Evolutionary conservation across 2,888 invertebrate species (phyloP), one percentile per base, ranked within the genome.

Genomic region (Mesorhabditis spiculigera): DNA sequence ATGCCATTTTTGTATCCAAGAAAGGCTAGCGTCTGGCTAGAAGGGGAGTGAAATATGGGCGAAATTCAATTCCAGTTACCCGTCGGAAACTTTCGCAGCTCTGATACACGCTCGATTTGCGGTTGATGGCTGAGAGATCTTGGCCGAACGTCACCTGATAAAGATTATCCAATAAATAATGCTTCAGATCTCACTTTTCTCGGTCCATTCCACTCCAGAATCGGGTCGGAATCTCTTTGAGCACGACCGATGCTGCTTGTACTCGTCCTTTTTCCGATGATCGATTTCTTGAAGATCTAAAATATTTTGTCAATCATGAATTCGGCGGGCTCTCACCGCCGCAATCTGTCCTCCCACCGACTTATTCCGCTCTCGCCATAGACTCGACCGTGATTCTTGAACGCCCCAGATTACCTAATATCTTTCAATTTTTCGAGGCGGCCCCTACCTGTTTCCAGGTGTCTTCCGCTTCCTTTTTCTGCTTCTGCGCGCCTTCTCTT

Each of bases 1-100:
- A 84, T 94, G 93, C 71, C 96, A 90, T 50, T 50, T 50, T 50
- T 50, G 8, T 10, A 50, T n/a, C 10, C 8, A 13, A 1, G 58
- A 50, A 13, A 50, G 58, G n/a, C 58, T 10, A n/a, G 58, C 0
- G n/a, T 50, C 58, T n/a, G 58, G 58, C 58, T 50, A 28, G 58
- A 50, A 50, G 2, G 1, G 8, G 8, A 13, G 58, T 50, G 58
- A 3, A 50, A n/a, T n/a, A n/a, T n/a, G n/a, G n/a, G n/a, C n/a
- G n/a, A n/a, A n/a, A n/a, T n/a, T 50, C 8, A 50, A 3, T 50
- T 13, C 58, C 2, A 50, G 10, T 50, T n/a, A 50, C 58, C n/a
- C 58, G 58, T n/a, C 58, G 58, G n/a, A 50, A 50, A 3, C 58
- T 50, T 3, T 50, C 58, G n/a, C 58, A 50, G 3, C 58, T 50